phyloP scores from a whole-genome alignment of 1,140 invertebrate species.

The Macrotrachela quadricornifera region DNA sequence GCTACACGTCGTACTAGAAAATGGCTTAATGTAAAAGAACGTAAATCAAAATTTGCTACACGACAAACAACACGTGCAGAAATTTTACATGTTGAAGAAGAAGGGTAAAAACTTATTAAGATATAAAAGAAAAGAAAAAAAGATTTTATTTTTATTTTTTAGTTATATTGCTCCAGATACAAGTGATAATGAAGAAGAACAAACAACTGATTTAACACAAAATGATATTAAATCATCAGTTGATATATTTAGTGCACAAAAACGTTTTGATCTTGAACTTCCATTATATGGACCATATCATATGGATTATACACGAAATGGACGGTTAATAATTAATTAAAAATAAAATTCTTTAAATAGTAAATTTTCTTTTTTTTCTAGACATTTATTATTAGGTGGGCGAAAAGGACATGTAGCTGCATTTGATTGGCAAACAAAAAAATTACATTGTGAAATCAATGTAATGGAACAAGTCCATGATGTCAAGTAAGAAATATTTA shows the following conservation, averaged over 20 bases:
- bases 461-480: conserved; percentile 86
- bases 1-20: no score
- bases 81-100: no score
- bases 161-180: no score
- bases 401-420: conserved; percentile 73
- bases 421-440: conserved; percentile 92
- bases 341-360: not conserved
- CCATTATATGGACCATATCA: conserved; percentile 70
- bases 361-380: conserved; percentile 9
- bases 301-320: conserved; percentile 68
- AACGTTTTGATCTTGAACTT: conserved; percentile 60
- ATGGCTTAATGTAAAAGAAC: no score
- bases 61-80: no score
- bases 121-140: no score
- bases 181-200: no score
- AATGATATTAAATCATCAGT: conserved; percentile 1
- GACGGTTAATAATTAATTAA: conserved; percentile 33
- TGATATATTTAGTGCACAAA: conserved; percentile 9
- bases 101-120: no score
- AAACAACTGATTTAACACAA: conserved; percentile 6
- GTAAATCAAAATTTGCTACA: no score
- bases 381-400: conserved; percentile 64
- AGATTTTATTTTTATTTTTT: no score
- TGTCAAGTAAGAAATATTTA: conserved; percentile 38
- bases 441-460: conserved; percentile 79